phyloP scores from a whole-genome alignment of 2,797 vertebrate genomes.

The Pantherophis vulpinus region DNA sequence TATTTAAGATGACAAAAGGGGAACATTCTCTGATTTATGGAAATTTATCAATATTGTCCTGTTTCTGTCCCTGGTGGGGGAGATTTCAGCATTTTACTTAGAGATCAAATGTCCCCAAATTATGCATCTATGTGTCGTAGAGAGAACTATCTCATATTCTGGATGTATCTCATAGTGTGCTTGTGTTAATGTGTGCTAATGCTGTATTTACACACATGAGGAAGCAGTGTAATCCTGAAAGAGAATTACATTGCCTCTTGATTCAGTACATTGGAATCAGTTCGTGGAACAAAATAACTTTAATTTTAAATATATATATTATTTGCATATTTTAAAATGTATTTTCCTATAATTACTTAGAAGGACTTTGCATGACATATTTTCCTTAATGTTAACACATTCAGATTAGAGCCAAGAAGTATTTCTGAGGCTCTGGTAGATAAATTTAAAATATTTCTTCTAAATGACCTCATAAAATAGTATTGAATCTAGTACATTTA shows the following conservation, averaged over 20 bases:
- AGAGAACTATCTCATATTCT: neutral
- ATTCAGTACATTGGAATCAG: neutral
- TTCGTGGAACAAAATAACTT: neutral
- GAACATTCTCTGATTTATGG: neutral
- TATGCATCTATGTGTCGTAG: neutral
- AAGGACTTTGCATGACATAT: neutral
- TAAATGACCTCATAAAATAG: conserved; percentile 7
- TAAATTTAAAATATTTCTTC: conserved; percentile 4
- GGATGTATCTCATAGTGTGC: neutral
- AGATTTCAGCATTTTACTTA: neutral
- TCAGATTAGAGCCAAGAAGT: conserved; percentile 8
- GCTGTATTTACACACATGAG: no score
- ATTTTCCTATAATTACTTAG: neutral
- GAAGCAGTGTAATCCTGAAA: neutral
- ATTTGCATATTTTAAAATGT: conserved; percentile 1
- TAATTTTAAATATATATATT: neutral
- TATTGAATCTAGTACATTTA: neutral
- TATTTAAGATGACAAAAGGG: neutral
- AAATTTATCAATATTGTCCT: neutral
- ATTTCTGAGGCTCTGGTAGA: conserved; percentile 14
- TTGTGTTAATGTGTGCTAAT: neutral
- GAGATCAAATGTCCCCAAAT: neutral
- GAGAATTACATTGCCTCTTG: neutral
- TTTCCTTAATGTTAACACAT: conserved; percentile 10
- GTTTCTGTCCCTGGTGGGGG: neutral